Evolutionary conservation across 2,113 vertebrate species (phyloP), one percentile per base, ranked within the genome.

Genomic region (Apeltes quadracus): DNA sequence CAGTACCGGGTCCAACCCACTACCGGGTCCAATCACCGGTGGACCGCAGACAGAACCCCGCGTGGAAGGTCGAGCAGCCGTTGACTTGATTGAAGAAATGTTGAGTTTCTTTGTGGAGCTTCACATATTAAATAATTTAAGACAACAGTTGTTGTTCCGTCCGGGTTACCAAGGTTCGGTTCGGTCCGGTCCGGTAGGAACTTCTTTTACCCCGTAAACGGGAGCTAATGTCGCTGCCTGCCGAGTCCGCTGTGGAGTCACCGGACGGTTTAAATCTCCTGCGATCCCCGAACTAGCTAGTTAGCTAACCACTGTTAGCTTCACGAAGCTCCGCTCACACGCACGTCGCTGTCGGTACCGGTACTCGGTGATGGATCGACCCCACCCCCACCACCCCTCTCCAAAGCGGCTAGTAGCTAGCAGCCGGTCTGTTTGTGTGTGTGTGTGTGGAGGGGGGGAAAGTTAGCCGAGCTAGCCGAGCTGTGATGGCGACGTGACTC

Each of bases 401-500:
- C 7, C 16, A 43, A 10, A 0, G 23, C 20, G 10, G 72, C 53
- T 15, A 55, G 61, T 34, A 64, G 54, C 16, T 67, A 25, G 68
- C 41, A 13, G 63, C 20, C 34, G 53, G 16, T 48, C 7, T 10
- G 58, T 2, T 58, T 23, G 5, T 15, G 48, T 4, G n/a, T 29
- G 29, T 2, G 29, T 29, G 2, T 29, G 38, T 23, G 66, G 51
- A 57, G 48, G 5, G 15, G 46, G 73, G 55, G 58, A 18, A 88
- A 85, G 82, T 82, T 89, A 90, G 87, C 87, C 51, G 53, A 82
- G 87, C 70, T 87, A 87, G 75, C 72, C 91, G 93, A 94, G 94
- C 94, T 93, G 95, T 95, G 95, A 95, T 95, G 95, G 95, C 95
- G 95, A 94, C 95, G 93, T 96, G 95, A 96, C 94, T 93, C 93